Evolutionary conservation across 1,140 invertebrate genomes (phyloP).

Genomic region (Drosophila parabipectinata): DNA sequence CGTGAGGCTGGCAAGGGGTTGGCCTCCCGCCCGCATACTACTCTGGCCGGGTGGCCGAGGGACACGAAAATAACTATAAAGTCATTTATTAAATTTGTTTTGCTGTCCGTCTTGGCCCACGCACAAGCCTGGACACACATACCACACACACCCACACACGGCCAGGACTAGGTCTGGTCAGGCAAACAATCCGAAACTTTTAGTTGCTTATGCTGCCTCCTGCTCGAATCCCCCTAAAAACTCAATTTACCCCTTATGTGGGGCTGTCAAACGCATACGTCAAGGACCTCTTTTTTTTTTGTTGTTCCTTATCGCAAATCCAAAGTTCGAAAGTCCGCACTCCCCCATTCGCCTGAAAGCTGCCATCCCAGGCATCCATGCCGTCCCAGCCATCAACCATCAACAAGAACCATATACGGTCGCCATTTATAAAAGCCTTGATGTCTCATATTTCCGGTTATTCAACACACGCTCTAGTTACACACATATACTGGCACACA

Average conservation of each 20-base stretch:
- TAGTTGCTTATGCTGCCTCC: conserved; percentile 16
- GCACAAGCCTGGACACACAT: conserved; percentile 16
- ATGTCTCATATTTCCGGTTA: conserved; percentile 82
- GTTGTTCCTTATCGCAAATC: conserved; percentile 9
- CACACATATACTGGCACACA: conserved; percentile 2
- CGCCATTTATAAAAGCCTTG: conserved; percentile 81
- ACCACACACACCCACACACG: no score
- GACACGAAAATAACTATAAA: conserved; percentile 73
- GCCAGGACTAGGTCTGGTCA: conserved; percentile 31
- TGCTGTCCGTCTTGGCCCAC: conserved; percentile 35
- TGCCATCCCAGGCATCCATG: conserved; percentile 22
- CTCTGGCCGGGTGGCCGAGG: conserved; percentile 1
- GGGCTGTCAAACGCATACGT: conserved; percentile 76
- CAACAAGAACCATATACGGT: conserved; percentile 55
- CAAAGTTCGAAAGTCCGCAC: conserved; percentile 25
- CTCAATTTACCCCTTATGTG: conserved; percentile 79
- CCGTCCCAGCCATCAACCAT: conserved; percentile 55
- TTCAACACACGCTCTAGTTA: conserved; percentile 52
- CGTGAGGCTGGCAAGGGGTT: conserved; percentile 41
- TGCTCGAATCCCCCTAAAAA: conserved; percentile 50
- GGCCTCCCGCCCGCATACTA: conserved; percentile 4
- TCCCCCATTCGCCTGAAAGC: conserved; percentile 12
- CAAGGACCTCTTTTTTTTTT: conserved; percentile 28
- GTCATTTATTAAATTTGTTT: conserved; percentile 77
- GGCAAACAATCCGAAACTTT: conserved; percentile 61